Evolutionary conservation across 1,140 invertebrate genomes (phyloP).

Genomic region (Polypedilum pembai): DNA sequence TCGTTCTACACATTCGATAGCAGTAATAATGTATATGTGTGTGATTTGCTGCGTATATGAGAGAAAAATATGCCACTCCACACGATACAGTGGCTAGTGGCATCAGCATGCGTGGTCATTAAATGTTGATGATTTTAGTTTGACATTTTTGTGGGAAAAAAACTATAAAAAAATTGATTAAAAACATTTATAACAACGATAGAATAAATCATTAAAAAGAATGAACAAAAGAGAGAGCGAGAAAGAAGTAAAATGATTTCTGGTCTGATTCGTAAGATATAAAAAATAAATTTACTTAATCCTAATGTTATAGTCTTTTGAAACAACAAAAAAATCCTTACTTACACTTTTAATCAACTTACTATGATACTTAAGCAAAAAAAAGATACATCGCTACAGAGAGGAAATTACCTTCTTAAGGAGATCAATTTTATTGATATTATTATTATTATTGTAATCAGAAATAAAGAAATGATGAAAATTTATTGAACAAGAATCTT

Average conservation of each 20-base stretch:
- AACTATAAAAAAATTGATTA: background rate
- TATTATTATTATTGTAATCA: conserved; percentile 10
- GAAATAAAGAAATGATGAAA: background rate
- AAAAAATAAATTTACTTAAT: background rate
- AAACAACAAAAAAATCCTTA: too few species aligned
- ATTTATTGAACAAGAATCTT: background rate
- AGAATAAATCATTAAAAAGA: background rate
- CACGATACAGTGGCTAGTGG: too few species aligned
- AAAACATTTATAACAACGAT: background rate
- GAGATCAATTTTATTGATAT: conserved; percentile 18
- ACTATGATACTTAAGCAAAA: too few species aligned
- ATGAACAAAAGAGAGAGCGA: background rate
- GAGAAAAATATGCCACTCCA: too few species aligned
- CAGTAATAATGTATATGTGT: too few species aligned
- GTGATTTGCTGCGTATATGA: too few species aligned
- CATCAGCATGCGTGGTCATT: background rate
- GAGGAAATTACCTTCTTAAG: conserved; percentile 14
- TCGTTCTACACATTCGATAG: background rate
- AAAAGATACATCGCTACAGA: background rate
- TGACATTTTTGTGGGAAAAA: background rate
- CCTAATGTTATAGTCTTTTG: too few species aligned
- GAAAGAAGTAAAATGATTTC: background rate
- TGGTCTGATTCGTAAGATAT: conserved; percentile 28
- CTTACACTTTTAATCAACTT: too few species aligned
- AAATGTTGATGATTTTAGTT: background rate